phyloP scores from a whole-genome alignment of 2,888 invertebrate genomes.

The Candidula unifasciata region DNA sequence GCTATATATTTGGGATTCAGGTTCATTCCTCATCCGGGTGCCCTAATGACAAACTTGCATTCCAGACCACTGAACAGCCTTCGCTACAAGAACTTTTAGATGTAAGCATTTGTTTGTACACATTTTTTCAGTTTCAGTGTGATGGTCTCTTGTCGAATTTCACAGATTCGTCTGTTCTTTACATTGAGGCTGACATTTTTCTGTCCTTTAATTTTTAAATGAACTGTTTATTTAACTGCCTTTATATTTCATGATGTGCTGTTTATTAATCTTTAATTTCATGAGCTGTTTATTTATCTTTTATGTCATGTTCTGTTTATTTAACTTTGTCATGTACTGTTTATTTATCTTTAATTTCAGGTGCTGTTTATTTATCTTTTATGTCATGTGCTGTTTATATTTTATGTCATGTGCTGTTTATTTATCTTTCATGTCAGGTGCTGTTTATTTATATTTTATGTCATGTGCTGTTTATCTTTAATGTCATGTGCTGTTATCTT shows the following conservation, averaged over 20 bases:
- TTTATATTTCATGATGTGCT: no score
- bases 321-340: background rate
- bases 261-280: background rate
- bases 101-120: slow-evolving; percentile 13
- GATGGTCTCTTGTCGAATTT: background rate
- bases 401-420: background rate
- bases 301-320: background rate
- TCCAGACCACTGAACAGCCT: slow-evolving; percentile 51
- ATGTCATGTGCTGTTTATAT: no score
- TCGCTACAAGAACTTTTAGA: slow-evolving; percentile 48
- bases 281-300: background rate
- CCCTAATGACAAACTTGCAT: slow-evolving; percentile 44
- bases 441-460: background rate
- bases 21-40: slow-evolving; percentile 29
- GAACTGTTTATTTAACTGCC: background rate
- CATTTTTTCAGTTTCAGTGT: background rate
- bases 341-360: background rate
- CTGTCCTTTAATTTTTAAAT: background rate
- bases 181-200: background rate
- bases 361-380: background rate
- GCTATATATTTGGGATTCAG: background rate
- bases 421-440: background rate
- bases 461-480: background rate
- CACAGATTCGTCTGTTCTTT: no score
- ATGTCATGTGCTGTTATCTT: background rate